Evolutionary conservation across 1,140 invertebrate genomes (phyloP).

Genomic region (Caerostris darwini): DNA sequence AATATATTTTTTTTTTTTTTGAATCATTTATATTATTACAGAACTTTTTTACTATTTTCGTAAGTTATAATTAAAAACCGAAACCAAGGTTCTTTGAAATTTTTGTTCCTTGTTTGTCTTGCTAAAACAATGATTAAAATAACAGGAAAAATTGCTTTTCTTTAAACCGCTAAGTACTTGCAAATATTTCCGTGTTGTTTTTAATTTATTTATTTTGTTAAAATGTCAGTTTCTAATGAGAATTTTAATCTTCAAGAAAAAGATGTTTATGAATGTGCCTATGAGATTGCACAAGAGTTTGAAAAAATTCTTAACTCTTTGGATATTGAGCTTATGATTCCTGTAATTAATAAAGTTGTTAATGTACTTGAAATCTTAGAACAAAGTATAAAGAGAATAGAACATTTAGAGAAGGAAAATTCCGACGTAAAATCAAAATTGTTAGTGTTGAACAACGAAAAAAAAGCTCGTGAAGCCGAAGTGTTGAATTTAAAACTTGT

Average conservation of each 20-base stretch:
- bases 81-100: neutral
- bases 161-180: neutral
- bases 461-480: neutral
- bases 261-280: constrained; percentile 68
- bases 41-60: no score
- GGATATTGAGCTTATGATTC: constrained; percentile 1
- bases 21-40: no score
- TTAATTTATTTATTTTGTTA: neutral
- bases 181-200: neutral
- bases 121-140: neutral
- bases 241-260: constrained; percentile 13
- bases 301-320: constrained; percentile 54
- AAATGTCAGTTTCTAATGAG: neutral
- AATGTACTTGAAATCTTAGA: constrained; percentile 63
- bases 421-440: constrained; percentile 52
- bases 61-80: neutral
- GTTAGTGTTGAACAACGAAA: constrained; percentile 20
- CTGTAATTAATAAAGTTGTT: constrained; percentile 63
- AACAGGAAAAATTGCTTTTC: neutral
- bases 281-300: constrained; percentile 63
- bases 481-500: constrained; percentile 45
- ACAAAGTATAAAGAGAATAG: constrained; percentile 42
- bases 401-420: constrained; percentile 61
- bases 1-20: no score
- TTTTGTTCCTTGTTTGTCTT: neutral